Evolutionary conservation across 2,113 vertebrate species (phyloP).

Genomic region (Piaya cayana): DNA sequence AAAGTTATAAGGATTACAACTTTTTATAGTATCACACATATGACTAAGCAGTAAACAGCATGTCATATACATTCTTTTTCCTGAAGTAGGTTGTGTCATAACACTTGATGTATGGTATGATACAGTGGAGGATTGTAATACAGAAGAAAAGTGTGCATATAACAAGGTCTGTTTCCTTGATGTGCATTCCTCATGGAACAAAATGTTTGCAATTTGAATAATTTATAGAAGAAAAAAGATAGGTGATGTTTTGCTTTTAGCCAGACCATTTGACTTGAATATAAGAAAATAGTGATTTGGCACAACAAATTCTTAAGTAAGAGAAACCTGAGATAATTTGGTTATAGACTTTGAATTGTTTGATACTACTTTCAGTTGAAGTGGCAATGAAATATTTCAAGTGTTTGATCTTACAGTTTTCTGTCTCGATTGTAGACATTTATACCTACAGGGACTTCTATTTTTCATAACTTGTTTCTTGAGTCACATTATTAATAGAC

Average conservation of each 20-base stretch:
- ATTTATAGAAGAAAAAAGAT: neutral
- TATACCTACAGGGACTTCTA: neutral
- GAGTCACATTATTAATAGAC: neutral
- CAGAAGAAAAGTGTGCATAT: neutral
- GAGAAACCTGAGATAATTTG: neutral
- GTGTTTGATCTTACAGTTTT: neutral
- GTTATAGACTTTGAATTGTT: neutral
- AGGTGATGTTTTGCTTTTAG: neutral
- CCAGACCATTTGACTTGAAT: neutral
- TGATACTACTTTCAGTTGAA: neutral
- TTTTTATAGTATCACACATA: conserved; percentile 13
- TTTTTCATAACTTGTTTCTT: neutral
- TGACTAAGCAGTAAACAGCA: conserved; percentile 24
- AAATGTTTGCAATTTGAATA: neutral
- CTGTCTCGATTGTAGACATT: neutral
- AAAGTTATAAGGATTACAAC: conserved; percentile 22
- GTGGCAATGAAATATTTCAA: neutral
- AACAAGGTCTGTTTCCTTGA: neutral
- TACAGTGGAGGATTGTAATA: neutral
- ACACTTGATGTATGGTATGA: neutral
- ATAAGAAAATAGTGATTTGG: neutral
- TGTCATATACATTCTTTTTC: neutral
- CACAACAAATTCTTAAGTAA: neutral
- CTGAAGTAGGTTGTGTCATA: neutral
- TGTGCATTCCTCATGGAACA: neutral